Evolutionary conservation across 1,140 invertebrate species (phyloP), one percentile per base, ranked within the genome.

Genomic region (Cyclargus thomasi): DNA sequence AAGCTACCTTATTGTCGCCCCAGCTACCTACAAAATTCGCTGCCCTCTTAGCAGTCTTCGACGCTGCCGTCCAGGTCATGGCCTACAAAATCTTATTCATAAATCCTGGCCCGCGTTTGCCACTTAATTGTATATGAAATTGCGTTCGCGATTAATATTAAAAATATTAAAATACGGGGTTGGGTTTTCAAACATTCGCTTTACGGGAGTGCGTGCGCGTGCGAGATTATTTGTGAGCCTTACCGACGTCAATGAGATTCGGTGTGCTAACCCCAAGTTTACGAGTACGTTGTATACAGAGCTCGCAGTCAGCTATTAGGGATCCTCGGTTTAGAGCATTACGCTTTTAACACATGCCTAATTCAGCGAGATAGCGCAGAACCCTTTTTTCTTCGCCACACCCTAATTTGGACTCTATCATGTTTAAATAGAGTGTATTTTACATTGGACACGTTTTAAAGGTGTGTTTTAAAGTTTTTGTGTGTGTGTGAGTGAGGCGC

Each of bases 331-430:
- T 82, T 82, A 86, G 71, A 82, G 79, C 78, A 84, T 85, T 82
- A 83, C 82, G 83, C 85, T 86, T 84, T 88, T 86, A 88, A 79
- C 85, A 83, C 83, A 85, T 86, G 80, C 81, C 80, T 85, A 86
- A 88, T 86, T 88, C 83, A 86, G 71, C 64, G 70, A 70, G 68
- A 67, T 70, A 62, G 35, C 53, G 63, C 65, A 65, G 67, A 77
- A 79, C 70, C 75, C 72, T 76, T 80, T 70, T 64, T n/a, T 17
- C 6, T 17, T 10, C 6, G 8, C 11, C 0, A 20, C 62, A 36
- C 67, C 66, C 53, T 74, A 74, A 73, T 65, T 67, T 7, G 69
- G 14, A 23, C 23, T 77, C 74, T 70, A 20, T 18, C 1, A 20
- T 3, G 29, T 53, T 7, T n/a, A 7, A 23, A 21, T 78, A 80